A percentile compares a stretch with the other conserved stretches of the same genome.
phyloP scores from a whole-genome alignment of 2,888 invertebrate species.

The Hyposoter dolosus region DNA sequence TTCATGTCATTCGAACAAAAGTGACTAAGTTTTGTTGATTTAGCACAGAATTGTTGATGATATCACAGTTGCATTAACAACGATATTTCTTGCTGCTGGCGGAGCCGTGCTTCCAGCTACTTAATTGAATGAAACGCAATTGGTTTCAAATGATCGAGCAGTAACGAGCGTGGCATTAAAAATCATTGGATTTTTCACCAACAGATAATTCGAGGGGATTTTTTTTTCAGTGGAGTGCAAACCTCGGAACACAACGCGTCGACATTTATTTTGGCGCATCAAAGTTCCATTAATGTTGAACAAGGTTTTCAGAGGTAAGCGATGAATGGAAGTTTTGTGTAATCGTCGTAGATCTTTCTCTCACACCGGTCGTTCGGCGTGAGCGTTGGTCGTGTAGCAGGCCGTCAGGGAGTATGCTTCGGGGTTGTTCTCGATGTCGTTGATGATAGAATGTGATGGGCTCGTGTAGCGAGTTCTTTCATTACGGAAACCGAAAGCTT shows the following conservation, averaged over 20 bases:
- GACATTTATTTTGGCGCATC: conserved; percentile 4
- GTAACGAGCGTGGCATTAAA: not conserved
- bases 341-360: not conserved
- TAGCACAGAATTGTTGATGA: too few species aligned
- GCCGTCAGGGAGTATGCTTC: conserved; percentile 80
- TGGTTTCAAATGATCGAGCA: not conserved
- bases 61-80: too few species aligned
- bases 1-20: too few species aligned
- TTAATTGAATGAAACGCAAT: not conserved
- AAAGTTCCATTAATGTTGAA: not conserved
- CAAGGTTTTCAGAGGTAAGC: not conserved
- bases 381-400: conserved; percentile 72
- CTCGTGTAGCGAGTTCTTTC: conserved; percentile 64
- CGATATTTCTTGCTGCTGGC: too few species aligned
- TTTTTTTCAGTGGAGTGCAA: not conserved
- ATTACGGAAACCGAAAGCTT: conserved; percentile 71
- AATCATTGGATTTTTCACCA: not conserved
- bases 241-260: not conserved
- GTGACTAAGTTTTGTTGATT: too few species aligned
- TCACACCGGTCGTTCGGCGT: conserved; percentile 73
- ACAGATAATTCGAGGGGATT: not conserved
- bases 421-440: conserved; percentile 73
- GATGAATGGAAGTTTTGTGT: not conserved
- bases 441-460: conserved; percentile 69
- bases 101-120: too few species aligned